phyloP scores from a whole-genome alignment of 2,113 vertebrate species.

The Rhegmatorhina hoffmannsi region DNA sequence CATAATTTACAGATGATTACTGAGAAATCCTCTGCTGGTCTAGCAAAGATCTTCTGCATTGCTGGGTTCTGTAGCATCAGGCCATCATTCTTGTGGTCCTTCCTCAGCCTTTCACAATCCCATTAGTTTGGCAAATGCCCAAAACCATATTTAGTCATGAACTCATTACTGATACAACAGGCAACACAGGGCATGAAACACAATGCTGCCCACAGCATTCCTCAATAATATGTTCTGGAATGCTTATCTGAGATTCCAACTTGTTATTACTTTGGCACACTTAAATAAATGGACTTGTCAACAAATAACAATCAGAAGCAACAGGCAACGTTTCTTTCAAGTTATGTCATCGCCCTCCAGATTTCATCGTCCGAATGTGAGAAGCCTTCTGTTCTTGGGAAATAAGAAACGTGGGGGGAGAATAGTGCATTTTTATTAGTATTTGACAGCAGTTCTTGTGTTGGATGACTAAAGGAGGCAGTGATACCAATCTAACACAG shows the following conservation, averaged over 20 bases:
- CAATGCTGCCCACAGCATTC: slow-evolving; percentile 63
- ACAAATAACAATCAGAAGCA: slow-evolving; percentile 56
- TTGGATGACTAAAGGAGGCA: neutral
- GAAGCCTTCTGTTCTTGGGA: neutral
- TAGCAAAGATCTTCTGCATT: slow-evolving; percentile 6
- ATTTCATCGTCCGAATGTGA: neutral
- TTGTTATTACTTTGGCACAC: slow-evolving; percentile 54
- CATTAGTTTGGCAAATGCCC: slow-evolving; percentile 57
- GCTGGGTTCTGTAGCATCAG: slow-evolving; percentile 38
- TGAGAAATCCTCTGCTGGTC: slow-evolving; percentile 23
- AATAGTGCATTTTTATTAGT: neutral
- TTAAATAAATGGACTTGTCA: slow-evolving; percentile 65
- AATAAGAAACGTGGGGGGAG: neutral
- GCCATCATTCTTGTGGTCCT: slow-evolving; percentile 31
- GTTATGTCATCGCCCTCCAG: slow-evolving; percentile 16
- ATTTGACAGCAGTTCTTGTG: neutral
- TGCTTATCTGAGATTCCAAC: slow-evolving; percentile 67
- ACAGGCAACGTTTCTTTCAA: neutral
- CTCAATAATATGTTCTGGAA: slow-evolving; percentile 70
- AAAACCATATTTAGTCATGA: slow-evolving; percentile 66
- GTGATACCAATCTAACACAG: neutral
- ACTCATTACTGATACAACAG: slow-evolving; percentile 72
- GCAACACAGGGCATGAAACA: slow-evolving; percentile 65
- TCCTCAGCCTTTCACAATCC: slow-evolving; percentile 59
- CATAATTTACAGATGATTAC: slow-evolving; percentile 53